Evolutionary conservation across 1,140 invertebrate species (phyloP).

Genomic region (Akabosia matsudoensis): DNA sequence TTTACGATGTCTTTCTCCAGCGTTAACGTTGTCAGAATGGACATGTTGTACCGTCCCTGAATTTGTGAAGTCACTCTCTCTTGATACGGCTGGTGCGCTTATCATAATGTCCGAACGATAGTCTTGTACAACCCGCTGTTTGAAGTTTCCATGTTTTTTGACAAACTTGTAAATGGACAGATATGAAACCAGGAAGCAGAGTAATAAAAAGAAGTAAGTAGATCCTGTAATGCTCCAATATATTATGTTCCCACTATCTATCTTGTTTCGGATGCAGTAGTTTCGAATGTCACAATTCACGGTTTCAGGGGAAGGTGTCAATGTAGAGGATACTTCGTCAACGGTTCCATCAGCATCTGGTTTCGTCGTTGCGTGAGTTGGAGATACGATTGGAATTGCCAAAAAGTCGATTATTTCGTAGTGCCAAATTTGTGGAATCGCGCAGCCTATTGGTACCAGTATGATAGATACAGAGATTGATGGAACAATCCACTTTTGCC

Average conservation of each 20-base stretch:
- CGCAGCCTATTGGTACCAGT: neutral
- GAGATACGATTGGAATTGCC: neutral
- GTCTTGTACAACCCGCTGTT: neutral
- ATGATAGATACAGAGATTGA: neutral
- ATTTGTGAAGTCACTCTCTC: neutral
- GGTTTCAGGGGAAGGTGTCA: too few species aligned
- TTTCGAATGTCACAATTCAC: neutral
- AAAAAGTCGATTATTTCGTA: neutral
- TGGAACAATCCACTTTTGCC: neutral
- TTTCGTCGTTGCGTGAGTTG: too few species aligned
- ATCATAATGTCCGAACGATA: neutral
- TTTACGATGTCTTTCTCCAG: conserved; percentile 19
- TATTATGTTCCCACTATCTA: neutral
- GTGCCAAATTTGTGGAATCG: neutral
- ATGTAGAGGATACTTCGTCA: too few species aligned
- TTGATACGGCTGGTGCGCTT: too few species aligned
- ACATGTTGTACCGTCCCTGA: neutral
- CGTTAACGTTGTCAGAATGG: neutral
- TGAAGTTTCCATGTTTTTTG: conserved; percentile 17
- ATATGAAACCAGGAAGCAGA: conserved; percentile 38
- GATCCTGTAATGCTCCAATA: neutral
- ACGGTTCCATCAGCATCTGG: too few species aligned
- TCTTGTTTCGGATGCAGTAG: neutral
- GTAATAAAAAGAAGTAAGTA: neutral
- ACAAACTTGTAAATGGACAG: conserved; percentile 38